Conservation (phyloP, 2,888 invertebrate genomes). For the Thereva nobilitata region DNA sequence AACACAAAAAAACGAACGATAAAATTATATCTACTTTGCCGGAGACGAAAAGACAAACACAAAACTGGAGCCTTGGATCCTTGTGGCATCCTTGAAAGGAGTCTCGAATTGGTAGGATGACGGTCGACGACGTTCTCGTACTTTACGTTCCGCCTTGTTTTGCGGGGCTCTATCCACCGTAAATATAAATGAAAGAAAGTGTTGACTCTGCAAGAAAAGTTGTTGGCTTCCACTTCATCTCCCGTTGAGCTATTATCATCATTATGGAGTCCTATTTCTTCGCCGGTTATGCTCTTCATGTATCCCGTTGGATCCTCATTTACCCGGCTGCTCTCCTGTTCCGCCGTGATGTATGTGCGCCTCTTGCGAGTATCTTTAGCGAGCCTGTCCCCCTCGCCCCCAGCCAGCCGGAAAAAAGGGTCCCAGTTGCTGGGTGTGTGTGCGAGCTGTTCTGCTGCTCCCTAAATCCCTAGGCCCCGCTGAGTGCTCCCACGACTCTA, state of each 20-base stretch:
- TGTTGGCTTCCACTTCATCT: constrained; percentile 29
- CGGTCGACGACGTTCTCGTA: too few species aligned
- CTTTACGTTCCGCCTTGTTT: constrained; percentile 7
- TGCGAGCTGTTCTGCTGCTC: too few species aligned
- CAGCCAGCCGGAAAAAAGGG: too few species aligned
- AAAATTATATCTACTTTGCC: constrained; percentile 31
- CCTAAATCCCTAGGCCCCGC: too few species aligned
- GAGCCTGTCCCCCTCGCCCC: too few species aligned
- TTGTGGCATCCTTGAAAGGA: constrained; percentile 10
- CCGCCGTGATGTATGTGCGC: neutral
- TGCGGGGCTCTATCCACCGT: constrained; percentile 17
- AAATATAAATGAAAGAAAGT: constrained; percentile 34
- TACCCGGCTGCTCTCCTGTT: constrained; percentile 1
- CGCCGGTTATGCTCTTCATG: constrained; percentile 17
- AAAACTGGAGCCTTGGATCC: constrained; percentile 20
- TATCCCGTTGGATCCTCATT: constrained; percentile 22
- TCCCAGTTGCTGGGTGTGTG: too few species aligned
- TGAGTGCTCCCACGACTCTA: too few species aligned
- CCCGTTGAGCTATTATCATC: constrained; percentile 28
- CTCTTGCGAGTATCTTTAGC: neutral
- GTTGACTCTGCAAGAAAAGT: constrained; percentile 39
- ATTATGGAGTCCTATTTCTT: constrained; percentile 19
- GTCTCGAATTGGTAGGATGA: too few species aligned
- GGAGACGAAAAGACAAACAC: constrained; percentile 30
- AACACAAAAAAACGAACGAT: constrained; percentile 9